Percentiles rank a stretch among this genome's conserved stretches.
Conservation (phyloP, 2,888 invertebrate species). For the Epinotia brunnichana region DNA sequence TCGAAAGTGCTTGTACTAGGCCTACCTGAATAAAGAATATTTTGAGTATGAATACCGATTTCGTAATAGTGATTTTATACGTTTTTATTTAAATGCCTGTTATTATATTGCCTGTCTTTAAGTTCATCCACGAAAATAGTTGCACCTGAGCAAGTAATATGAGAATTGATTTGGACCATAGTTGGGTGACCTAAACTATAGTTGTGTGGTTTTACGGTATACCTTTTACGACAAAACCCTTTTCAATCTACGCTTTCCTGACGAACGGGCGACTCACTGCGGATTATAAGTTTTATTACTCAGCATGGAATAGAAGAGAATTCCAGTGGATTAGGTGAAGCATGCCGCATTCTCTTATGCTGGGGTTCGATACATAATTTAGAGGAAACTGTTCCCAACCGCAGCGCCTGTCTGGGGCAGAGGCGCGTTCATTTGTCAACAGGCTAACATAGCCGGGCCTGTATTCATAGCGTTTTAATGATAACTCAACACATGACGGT, state of each 20-base stretch:
- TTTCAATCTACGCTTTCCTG: constrained; percentile 7
- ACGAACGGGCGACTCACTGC: neutral
- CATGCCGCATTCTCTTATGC: constrained; percentile 41
- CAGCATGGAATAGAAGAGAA: constrained; percentile 6
- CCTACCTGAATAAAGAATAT: too few relatives aligned
- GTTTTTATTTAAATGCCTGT: too few relatives aligned
- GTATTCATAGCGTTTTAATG: neutral
- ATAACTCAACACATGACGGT: neutral
- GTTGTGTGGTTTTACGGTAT: too few relatives aligned
- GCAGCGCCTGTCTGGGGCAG: constrained; percentile 60
- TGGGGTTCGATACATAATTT: constrained; percentile 59
- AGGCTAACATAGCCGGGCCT: constrained; percentile 55
- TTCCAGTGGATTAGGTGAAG: constrained; percentile 11
- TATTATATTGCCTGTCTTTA: too few relatives aligned
- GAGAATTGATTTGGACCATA: too few relatives aligned
- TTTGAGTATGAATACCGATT: too few relatives aligned
- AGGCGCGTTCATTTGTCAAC: constrained; percentile 66
- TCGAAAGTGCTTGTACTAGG: too few relatives aligned
- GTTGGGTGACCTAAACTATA: too few relatives aligned
- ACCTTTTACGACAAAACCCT: constrained; percentile 17
- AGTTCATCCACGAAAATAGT: too few relatives aligned
- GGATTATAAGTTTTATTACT: constrained; percentile 34
- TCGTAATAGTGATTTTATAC: too few relatives aligned
- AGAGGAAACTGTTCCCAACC: constrained; percentile 52
- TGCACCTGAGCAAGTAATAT: too few relatives aligned